Base-by-base conservation (phyloP, 2,888 invertebrate species). In the Halocaridina rubra region DNA sequence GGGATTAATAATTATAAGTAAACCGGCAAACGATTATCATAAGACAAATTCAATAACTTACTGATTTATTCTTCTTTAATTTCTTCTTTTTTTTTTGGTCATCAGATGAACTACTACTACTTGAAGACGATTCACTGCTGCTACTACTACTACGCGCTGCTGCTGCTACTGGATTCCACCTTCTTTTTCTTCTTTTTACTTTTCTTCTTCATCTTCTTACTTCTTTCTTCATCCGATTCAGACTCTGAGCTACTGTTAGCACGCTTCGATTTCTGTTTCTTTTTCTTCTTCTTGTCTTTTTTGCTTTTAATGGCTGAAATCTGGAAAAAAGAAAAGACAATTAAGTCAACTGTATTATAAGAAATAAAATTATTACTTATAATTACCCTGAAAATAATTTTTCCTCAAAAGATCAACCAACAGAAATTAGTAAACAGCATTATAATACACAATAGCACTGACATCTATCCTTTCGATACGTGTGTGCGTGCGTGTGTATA, bases 31-130 rank as follows among this genome's bases (percentile, higher is more conserved):
- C n/a, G n/a, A n/a, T n/a, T n/a, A n/a, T n/a, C n/a, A n/a, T 10
- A 33, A 39, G 53, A 46, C 3, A 13, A 39, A 22, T 1, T 13
- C 1, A 46, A 74, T 27, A 13, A 46, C 74, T 46, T 46, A 74
- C 74, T 27, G 22, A n/a, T 53, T 81, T 80, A 24, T n/a, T n/a
- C n/a, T n/a, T 76, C 32, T 69, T 77, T 33, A 46, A 77, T 80
- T 85, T 84, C 75, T 67, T 57, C 29, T 76, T 85, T 19, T 61
- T 72, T n/a, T 59, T 77, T 71, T 74, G 79, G 3, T 59, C 61
- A n/a, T 61, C 69, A 13, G 81, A 81, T 22, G 77, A 81, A 75
- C 76, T 76, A n/a, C n/a, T n/a, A n/a, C n/a, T n/a, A n/a, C n/a
- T n/a, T n/a, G n/a, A n/a, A 19, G 76, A 76, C 53, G 79, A 76